Percentiles rank a stretch among this genome's conserved stretches.
Conservation (phyloP, 2,888 invertebrate species). For the Drosophila demipolita region DNA sequence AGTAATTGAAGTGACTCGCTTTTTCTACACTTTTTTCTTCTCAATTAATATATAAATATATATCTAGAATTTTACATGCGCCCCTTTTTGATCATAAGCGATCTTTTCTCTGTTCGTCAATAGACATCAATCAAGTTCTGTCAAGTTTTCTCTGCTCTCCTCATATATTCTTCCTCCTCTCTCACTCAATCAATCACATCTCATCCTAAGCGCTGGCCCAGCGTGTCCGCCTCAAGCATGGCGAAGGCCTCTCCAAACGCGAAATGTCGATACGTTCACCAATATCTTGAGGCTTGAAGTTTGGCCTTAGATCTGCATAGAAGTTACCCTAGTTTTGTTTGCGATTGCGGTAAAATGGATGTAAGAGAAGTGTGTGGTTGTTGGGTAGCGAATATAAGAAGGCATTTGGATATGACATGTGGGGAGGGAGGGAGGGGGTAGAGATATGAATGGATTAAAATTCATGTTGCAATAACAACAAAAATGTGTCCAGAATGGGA, state of each 20-base stretch:
- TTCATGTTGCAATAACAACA: slow-evolving; percentile 36
- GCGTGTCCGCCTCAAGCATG: slow-evolving; percentile 27
- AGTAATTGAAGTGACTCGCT: slow-evolving; percentile 30
- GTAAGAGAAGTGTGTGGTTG: background rate
- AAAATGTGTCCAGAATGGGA: slow-evolving; percentile 14
- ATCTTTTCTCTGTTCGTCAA: slow-evolving; percentile 12
- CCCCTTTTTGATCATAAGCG: slow-evolving; percentile 16
- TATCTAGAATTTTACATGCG: background rate
- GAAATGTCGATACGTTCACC: slow-evolving; percentile 1
- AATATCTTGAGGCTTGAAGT: slow-evolving; percentile 33
- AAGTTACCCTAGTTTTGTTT: slow-evolving; percentile 55
- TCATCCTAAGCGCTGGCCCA: slow-evolving; percentile 27
- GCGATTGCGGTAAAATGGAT: slow-evolving; percentile 2
- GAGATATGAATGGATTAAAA: slow-evolving; percentile 56
- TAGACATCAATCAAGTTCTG: background rate
- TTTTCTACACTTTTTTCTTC: slow-evolving; percentile 18
- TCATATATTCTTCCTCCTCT: slow-evolving; percentile 10
- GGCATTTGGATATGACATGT: slow-evolving; percentile 22
- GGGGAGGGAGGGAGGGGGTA: slow-evolving; percentile 25
- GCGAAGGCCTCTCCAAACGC: background rate
- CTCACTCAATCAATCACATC: background rate
- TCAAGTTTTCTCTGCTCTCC: slow-evolving; percentile 3
- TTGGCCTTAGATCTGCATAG: slow-evolving; percentile 54
- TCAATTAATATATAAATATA: slow-evolving; percentile 14
- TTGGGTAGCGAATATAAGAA: slow-evolving; percentile 15